phyloP scores from a whole-genome alignment of 2,888 invertebrate species.

The Rotaria macrura region DNA sequence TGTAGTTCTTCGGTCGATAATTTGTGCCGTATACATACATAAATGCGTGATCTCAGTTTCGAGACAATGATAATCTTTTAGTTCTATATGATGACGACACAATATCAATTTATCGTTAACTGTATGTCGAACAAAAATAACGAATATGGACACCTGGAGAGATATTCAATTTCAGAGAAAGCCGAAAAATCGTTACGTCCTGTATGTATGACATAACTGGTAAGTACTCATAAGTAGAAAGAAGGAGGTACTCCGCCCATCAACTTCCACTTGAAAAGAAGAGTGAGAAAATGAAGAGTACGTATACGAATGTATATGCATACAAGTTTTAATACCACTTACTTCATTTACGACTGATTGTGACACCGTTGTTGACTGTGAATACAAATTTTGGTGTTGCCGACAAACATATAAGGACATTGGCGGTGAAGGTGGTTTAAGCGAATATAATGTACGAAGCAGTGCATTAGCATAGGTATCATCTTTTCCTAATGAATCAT shows the following conservation, averaged over 20 bases:
- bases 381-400: not conserved
- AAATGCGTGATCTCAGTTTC: not conserved
- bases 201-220: not conserved
- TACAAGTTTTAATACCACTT: not conserved
- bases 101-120: conserved; percentile 5
- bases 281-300: not conserved
- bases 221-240: not conserved
- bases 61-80: not conserved
- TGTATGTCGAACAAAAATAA: not conserved
- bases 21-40: not conserved
- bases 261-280: conserved; percentile 6
- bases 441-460: not conserved
- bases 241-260: not conserved
- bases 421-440: not conserved
- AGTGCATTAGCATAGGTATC: not conserved
- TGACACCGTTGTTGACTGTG: not conserved
- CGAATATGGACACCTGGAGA: not conserved
- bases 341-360: not conserved
- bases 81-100: not conserved
- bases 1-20: conserved; percentile 1
- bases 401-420: not conserved
- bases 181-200: not conserved
- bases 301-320: not conserved
- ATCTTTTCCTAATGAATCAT: not conserved
- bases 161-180: not conserved